phyloP scores from a whole-genome alignment of 2,113 vertebrate genomes.

The Accipiter cooperii region DNA sequence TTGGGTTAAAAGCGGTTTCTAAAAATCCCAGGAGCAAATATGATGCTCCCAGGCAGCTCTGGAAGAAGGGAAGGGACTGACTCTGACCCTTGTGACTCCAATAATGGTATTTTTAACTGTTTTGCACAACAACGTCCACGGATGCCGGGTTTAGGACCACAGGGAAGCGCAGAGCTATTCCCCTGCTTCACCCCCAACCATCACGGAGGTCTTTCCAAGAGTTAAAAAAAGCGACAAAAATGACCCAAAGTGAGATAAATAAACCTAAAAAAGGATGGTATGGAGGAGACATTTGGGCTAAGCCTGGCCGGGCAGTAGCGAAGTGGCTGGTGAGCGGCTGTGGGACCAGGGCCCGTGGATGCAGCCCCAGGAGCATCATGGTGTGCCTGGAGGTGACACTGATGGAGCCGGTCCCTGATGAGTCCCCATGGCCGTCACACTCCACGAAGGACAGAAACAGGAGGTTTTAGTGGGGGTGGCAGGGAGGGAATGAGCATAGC shows the following conservation, averaged over 20 bases:
- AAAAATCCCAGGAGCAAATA: neutral
- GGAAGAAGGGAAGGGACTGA: neutral
- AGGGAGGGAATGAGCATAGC: neutral
- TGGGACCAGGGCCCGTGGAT: accelerated
- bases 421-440: accelerated
- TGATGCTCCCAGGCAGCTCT: neutral
- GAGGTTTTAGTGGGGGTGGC: neutral
- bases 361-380: neutral
- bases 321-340: neutral
- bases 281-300: neutral
- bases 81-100: no score
- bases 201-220: neutral
- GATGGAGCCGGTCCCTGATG: accelerated
- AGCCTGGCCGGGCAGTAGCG: accelerated
- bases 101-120: neutral
- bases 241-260: neutral
- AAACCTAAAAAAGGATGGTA: neutral
- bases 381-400: neutral
- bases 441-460: no score
- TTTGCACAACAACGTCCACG: accelerated
- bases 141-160: neutral
- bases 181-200: neutral
- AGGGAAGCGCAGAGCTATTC: neutral
- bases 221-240: neutral
- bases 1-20: neutral